phyloP scores from a whole-genome alignment of 2,797 vertebrate genomes.

The Squalus acanthias region DNA sequence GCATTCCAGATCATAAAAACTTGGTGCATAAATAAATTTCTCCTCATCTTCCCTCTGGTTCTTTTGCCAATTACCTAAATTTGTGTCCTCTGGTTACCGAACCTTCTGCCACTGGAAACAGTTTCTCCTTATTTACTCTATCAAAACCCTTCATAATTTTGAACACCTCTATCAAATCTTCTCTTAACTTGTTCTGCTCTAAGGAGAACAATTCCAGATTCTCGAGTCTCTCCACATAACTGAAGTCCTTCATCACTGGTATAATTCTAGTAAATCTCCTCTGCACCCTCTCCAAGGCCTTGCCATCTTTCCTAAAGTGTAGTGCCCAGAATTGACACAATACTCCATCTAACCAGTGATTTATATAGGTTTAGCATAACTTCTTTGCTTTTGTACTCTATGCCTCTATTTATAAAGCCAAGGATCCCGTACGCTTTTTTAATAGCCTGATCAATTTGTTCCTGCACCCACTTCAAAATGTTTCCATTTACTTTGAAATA shows the following conservation, averaged over 20 bases:
- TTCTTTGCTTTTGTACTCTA: background rate
- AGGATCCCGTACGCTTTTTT: background rate
- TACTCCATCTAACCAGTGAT: background rate
- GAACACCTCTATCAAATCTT: no score
- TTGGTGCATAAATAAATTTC: no score
- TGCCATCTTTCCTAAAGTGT: background rate
- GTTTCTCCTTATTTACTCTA: no score
- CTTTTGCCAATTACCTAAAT: no score
- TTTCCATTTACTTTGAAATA: background rate
- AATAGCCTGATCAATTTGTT: no score
- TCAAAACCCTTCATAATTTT: no score
- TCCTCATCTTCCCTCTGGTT: no score
- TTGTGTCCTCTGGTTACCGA: no score
- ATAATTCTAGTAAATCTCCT: background rate
- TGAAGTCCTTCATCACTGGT: background rate
- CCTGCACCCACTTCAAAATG: background rate
- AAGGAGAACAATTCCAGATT: background rate
- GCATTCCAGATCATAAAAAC: no score
- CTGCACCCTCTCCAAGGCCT: background rate
- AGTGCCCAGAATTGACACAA: background rate
- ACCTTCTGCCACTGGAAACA: no score
- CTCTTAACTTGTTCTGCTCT: no score
- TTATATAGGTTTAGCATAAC: background rate
- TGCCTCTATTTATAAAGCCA: background rate
- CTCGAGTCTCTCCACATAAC: background rate